phyloP scores from a whole-genome alignment of 1,140 invertebrate species.

The Spodoptera frugiperda region DNA sequence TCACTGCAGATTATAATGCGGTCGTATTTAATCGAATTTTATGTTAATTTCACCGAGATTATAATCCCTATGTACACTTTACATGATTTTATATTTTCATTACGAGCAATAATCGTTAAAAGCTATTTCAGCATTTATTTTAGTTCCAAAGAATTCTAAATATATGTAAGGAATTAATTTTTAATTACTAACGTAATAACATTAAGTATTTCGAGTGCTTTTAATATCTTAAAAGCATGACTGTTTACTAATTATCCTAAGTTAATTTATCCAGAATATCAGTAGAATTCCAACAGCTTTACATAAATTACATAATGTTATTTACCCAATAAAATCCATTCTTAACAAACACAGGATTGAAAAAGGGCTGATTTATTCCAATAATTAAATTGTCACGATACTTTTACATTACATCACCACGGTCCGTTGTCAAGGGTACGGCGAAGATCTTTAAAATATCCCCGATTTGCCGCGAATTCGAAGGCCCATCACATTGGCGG shows the following conservation, averaged over 20 bases:
- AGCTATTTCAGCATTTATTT: too few relatives aligned
- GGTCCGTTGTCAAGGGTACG: slow-evolving; percentile 4
- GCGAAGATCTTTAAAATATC: slow-evolving; percentile 32
- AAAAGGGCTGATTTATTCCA: slow-evolving; percentile 29
- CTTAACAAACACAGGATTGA: slow-evolving; percentile 1
- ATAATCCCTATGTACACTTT: slow-evolving; percentile 15
- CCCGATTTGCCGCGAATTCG: slow-evolving; percentile 32
- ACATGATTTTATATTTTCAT: neutral
- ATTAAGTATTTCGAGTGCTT: neutral
- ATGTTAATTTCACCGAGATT: neutral
- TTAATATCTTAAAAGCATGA: neutral
- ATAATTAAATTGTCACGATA: slow-evolving; percentile 36
- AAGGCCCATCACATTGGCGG: slow-evolving; percentile 59
- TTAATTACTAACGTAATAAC: neutral
- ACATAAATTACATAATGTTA: neutral
- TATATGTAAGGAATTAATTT: neutral
- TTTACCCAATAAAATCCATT: neutral
- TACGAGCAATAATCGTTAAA: neutral
- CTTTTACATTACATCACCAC: slow-evolving; percentile 25
- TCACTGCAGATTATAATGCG: slow-evolving; percentile 20
- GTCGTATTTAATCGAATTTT: slow-evolving; percentile 15
- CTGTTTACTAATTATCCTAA: too few relatives aligned
- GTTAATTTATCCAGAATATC: neutral
- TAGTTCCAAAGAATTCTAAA: neutral
- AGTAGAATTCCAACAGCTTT: neutral